Evolutionary conservation across 2,113 vertebrate species (phyloP).

Genomic region (Prunella himalayana): DNA sequence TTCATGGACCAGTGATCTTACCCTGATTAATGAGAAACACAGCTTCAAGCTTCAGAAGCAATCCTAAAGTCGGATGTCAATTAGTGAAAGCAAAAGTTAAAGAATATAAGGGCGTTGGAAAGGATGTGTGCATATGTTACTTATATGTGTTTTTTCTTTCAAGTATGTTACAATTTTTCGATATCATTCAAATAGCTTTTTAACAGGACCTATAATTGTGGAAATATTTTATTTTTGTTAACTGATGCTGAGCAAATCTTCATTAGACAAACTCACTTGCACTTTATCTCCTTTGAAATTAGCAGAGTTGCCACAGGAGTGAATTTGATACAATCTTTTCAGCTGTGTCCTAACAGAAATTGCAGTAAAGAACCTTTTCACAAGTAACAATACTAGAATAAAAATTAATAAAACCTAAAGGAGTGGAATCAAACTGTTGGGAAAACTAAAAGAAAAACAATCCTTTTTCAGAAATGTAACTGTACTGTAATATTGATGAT

Average conservation of each 20-base stretch:
- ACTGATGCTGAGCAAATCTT: neutral
- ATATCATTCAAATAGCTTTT: neutral
- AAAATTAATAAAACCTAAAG: neutral
- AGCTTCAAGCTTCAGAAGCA: neutral
- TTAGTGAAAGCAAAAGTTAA: neutral
- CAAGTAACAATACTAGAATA: neutral
- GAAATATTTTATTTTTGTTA: neutral
- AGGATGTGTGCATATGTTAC: accelerated
- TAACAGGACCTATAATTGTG: neutral
- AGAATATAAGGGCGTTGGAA: neutral
- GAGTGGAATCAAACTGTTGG: neutral
- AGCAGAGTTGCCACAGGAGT: neutral
- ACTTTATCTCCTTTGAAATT: neutral
- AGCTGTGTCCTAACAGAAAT: neutral
- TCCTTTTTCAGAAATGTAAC: neutral
- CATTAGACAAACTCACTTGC: neutral
- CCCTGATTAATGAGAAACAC: neutral
- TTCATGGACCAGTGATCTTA: neutral
- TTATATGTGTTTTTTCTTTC: neutral
- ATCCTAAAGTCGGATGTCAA: neutral
- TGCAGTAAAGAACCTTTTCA: neutral
- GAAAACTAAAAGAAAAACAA: neutral
- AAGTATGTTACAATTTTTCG: neutral
- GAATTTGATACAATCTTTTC: neutral
- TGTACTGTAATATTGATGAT: neutral